A percentile compares a stretch with the other conserved stretches of the same genome.
Conservation (phyloP, 2,113 vertebrate species). For the Chaetorhynchus papuensis region DNA sequence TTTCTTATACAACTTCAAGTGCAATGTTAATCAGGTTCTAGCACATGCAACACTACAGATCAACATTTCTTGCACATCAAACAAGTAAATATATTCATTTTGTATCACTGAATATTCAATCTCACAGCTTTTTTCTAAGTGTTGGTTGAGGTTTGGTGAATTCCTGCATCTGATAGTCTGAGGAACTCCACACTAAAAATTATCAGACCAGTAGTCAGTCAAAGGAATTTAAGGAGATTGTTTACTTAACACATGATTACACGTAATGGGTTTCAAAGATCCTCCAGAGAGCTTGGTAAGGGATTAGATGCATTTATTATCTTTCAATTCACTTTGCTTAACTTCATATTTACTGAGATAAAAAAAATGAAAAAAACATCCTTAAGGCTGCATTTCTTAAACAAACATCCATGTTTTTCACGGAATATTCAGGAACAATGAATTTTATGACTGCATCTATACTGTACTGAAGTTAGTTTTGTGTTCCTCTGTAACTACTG, state of each 20-base stretch:
- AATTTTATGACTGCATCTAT: neutral
- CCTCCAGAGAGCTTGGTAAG: neutral
- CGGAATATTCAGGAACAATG: neutral
- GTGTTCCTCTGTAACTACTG: fast-evolving
- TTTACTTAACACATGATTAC: neutral
- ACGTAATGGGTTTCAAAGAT: neutral
- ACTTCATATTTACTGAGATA: neutral
- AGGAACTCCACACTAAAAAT: neutral
- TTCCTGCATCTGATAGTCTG: neutral
- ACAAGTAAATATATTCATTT: neutral
- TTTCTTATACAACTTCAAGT: neutral
- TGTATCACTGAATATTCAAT: neutral
- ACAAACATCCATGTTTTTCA: neutral
- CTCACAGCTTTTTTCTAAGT: neutral
- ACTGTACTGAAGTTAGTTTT: neutral
- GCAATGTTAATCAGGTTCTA: neutral
- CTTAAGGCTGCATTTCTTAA: neutral
- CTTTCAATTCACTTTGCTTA: neutral
- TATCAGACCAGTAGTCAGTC: neutral
- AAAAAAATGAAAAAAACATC: fast-evolving
- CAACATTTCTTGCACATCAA: neutral
- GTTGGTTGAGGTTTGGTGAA: neutral
- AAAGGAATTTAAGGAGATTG: neutral
- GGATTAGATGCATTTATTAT: neutral
- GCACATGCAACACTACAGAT: neutral